A percentile compares a stretch with the other conserved stretches of the same genome.
phyloP scores from a whole-genome alignment of 2,888 invertebrate genomes.

The Spisula solida region DNA sequence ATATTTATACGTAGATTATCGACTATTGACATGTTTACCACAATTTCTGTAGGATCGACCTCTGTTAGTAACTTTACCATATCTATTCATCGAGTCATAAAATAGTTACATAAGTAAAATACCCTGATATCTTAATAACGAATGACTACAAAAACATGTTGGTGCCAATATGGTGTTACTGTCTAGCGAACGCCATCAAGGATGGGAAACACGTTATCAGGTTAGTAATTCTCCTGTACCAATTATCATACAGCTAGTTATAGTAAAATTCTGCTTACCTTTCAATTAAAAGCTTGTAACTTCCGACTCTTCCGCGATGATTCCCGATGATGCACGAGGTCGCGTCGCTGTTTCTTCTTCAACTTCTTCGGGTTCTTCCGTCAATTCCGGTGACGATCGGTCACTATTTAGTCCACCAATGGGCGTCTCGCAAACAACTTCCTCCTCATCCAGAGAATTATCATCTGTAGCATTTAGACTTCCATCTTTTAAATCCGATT shows the following conservation, averaged over 20 bases:
- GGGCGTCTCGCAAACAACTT: conserved; percentile 72
- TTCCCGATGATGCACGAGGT: conserved; percentile 24
- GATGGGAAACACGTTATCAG: neutral
- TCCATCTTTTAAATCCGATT: conserved; percentile 80
- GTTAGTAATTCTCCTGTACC: neutral
- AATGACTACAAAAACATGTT: conserved; percentile 22
- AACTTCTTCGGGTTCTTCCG: conserved; percentile 8
- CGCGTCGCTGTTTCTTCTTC: neutral
- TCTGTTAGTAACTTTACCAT: neutral
- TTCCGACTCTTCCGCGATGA: conserved; percentile 67
- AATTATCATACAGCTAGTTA: neutral
- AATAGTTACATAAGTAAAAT: neutral
- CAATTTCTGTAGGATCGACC: neutral
- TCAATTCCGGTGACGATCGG: neutral
- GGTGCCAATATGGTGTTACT: neutral
- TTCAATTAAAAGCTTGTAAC: conserved; percentile 70
- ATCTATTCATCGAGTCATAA: neutral
- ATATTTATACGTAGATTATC: neutral
- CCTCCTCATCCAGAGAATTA: conserved; percentile 70
- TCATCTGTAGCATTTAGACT: conserved; percentile 71
- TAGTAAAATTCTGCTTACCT: conserved; percentile 14
- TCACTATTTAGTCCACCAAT: conserved; percentile 50
- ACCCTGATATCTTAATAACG: neutral
- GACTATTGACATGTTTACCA: conserved; percentile 19
- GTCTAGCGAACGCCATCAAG: neutral